Evolutionary conservation across 2,888 invertebrate genomes (phyloP), one percentile per base, ranked within the genome.

Genomic region (Meganola albula): DNA sequence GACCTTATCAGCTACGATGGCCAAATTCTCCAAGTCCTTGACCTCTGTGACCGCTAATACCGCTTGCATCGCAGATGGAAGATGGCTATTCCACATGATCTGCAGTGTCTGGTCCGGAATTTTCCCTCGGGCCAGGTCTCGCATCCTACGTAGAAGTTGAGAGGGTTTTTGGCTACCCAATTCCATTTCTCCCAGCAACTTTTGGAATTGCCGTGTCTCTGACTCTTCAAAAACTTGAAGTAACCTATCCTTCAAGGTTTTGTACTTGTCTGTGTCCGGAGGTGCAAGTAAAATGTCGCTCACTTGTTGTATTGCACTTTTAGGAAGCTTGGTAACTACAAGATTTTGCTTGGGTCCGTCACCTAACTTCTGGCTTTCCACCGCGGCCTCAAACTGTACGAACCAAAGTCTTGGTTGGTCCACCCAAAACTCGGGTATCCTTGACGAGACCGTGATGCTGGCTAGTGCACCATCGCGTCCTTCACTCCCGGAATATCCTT

Each of bases 111-210:
- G 22, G 8, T 28, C 28, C 2, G 28, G 12, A 1, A 28, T 13
- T 13, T 13, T 22, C 5, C 10, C 14, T 5, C 21, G 5, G 2
- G 10, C 22, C 2, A 28, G n/a, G 21, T 28, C 28, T 13, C 13
- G 6, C 28, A 28, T 28, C 9, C 10, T 21, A 7, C 28, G n/a
- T 9, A 28, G 22, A 9, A 28, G 12, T 7, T 22, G 28, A 6
- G 28, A 7, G 6, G 28, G 28, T 10, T 9, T 22, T 8, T 28
- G 28, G 13, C 22, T 14, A 10, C 22, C 28, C n/a, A 28, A 13
- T 12, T 21, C 28, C 4, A 28, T 9, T 13, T 14, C 28, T 9
- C 22, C 10, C 2, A 28, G 6, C 5, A 28, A 10, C 11, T 28
- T 28, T 10, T 28, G 21, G 22, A 28, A 28, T 4, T 28, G 12